Evolutionary conservation across 2,888 invertebrate species (phyloP).

Genomic region (Protophormia terraenovae): DNA sequence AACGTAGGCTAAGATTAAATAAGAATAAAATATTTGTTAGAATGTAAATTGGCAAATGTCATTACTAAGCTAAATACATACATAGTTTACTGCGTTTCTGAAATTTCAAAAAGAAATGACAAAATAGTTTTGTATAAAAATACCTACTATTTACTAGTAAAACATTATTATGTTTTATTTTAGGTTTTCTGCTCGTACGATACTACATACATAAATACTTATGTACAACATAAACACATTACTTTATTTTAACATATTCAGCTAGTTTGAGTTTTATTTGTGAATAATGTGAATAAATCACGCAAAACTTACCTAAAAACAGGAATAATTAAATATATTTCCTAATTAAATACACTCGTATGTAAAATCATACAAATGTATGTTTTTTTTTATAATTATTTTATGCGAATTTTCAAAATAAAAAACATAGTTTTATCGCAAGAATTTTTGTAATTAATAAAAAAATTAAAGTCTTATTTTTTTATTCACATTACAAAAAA

Average conservation of each 20-base stretch:
- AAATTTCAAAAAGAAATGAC: no score
- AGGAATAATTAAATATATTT: conserved; percentile 12
- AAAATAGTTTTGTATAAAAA: no score
- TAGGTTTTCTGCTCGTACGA: background rate
- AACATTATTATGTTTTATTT: background rate
- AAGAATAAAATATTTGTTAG: no score
- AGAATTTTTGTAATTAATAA: background rate
- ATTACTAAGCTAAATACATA: no score
- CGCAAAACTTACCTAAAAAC: background rate
- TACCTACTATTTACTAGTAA: no score
- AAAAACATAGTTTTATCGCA: background rate
- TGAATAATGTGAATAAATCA: conserved; percentile 1
- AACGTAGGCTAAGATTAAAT: no score
- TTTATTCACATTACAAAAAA: no score
- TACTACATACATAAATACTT: background rate
- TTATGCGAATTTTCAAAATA: background rate
- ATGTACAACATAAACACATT: no score
- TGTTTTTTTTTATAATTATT: no score
- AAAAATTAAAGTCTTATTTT: background rate
- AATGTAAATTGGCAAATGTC: no score
- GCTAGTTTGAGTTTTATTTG: background rate
- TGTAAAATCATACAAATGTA: background rate
- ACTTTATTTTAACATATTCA: background rate
- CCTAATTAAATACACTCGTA: background rate
- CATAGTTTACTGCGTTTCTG: no score